Conservation (phyloP, 23 tunicate genomes). For the Aplidium turbinatum region DNA sequence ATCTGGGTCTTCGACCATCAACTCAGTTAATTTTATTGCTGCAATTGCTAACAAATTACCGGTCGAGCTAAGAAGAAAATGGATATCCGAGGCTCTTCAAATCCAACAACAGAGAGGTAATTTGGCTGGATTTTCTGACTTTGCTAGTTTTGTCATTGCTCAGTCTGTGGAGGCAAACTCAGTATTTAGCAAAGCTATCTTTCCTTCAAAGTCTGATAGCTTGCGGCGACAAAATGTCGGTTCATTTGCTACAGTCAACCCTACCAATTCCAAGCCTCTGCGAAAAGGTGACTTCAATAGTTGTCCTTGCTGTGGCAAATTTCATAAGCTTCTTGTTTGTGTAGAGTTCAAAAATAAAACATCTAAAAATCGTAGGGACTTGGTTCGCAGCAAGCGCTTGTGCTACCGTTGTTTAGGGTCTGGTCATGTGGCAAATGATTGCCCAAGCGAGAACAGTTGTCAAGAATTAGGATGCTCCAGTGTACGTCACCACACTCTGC, state of each 20-base stretch:
- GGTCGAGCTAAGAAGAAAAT: neutral
- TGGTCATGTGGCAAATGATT: neutral
- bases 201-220: too few species aligned
- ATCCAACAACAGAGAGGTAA: neutral
- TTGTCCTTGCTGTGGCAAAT: neutral
- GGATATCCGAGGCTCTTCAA: constrained; percentile 15
- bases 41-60: constrained; percentile 25
- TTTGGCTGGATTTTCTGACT: constrained; percentile 20
- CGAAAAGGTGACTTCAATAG: too few species aligned
- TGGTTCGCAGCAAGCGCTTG: neutral
- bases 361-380: neutral
- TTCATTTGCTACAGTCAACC: too few species aligned
- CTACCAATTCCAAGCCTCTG: too few species aligned
- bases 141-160: constrained; percentile 27
- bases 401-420: neutral
- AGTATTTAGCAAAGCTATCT: constrained; percentile 9
- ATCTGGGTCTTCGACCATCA: neutral
- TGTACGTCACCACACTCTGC: constrained; percentile 6
- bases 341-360: neutral
- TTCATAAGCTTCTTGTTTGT: neutral
- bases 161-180: constrained; percentile 27
- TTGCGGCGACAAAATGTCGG: too few species aligned
- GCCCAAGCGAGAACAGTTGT: neutral
- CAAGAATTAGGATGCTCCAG: neutral
- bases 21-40: constrained; percentile 11